phyloP scores from a whole-genome alignment of 2,888 invertebrate genomes.

The Isoperla grammatica region DNA sequence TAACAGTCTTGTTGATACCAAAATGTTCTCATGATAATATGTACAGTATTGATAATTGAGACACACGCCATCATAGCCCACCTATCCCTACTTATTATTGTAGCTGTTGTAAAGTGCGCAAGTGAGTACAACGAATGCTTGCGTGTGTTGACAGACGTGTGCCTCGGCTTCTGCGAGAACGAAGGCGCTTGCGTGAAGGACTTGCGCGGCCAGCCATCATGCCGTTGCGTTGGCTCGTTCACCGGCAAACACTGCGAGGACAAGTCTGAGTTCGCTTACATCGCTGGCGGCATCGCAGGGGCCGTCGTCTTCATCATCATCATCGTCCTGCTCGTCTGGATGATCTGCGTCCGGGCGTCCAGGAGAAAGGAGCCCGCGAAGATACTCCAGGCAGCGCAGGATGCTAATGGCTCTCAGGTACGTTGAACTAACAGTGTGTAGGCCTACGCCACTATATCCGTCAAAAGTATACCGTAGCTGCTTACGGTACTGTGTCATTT shows the following conservation, averaged over 20 bases:
- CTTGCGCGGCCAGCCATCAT: conserved; percentile 74
- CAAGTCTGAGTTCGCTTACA: conserved; percentile 92
- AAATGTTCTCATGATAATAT: no score
- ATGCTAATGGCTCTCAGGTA: conserved; percentile 7
- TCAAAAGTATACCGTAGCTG: no score
- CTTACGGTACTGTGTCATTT: no score
- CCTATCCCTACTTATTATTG: no score
- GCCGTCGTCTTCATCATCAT: conserved; percentile 91
- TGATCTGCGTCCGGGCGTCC: conserved; percentile 91
- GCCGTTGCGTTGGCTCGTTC: conserved; percentile 87
- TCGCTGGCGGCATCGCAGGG: conserved; percentile 89
- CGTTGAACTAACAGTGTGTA: no score
- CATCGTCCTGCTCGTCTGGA: conserved; percentile 89
- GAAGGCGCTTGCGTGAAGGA: conserved; percentile 85
- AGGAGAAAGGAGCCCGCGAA: conserved; percentile 88
- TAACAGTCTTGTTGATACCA: no score
- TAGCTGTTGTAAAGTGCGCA: no score
- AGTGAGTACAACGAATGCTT: no score
- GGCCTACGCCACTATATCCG: no score
- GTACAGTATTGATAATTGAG: no score
- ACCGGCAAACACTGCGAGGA: conserved; percentile 84
- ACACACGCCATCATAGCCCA: no score
- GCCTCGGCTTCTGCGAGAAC: conserved; percentile 81
- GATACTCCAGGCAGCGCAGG: conserved; percentile 43
- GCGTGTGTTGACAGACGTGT: conserved; percentile 57